These are phyloP conservation scores for Magallana ariakensis DNA, from an alignment of 1,140 invertebrate genomes.

Conservation along the genomic window DNA sequence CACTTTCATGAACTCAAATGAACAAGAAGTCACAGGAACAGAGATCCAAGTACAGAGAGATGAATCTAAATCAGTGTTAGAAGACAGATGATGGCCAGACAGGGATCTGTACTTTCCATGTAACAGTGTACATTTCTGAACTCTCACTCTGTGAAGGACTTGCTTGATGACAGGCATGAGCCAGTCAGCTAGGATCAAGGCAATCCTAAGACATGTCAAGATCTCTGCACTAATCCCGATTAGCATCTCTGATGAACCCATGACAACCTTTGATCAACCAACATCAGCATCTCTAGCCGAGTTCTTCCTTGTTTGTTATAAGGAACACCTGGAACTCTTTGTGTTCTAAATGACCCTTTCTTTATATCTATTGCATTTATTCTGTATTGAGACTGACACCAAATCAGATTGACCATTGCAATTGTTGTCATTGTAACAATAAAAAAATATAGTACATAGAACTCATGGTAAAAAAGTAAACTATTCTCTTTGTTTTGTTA, in stretches of 20 bases:
- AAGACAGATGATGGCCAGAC: slow-evolving; percentile 37
- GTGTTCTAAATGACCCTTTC: background rate
- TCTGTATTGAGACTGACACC: too few species aligned
- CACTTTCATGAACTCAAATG: too few species aligned
- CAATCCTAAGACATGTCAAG: slow-evolving; percentile 21
- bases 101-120: background rate
- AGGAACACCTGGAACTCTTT: background rate
- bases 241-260: slow-evolving; percentile 28
- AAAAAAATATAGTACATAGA: too few species aligned
- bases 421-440: too few species aligned
- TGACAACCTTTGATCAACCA: slow-evolving; percentile 34
- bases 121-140: slow-evolving; percentile 1
- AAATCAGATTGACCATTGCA: too few species aligned
- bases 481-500: too few species aligned
- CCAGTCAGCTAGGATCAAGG: background rate
- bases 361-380: background rate
- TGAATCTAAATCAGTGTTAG: background rate
- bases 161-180: slow-evolving; percentile 16
- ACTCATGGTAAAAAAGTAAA: too few species aligned
- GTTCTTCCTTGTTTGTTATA: background rate
- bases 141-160: background rate
- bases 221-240: background rate
- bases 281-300: background rate
- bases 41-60: background rate
- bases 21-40: too few species aligned